These are phyloP conservation scores for Narcine bancroftii DNA, from an alignment of 2,113 vertebrate species.

Conservation along the genomic window DNA sequence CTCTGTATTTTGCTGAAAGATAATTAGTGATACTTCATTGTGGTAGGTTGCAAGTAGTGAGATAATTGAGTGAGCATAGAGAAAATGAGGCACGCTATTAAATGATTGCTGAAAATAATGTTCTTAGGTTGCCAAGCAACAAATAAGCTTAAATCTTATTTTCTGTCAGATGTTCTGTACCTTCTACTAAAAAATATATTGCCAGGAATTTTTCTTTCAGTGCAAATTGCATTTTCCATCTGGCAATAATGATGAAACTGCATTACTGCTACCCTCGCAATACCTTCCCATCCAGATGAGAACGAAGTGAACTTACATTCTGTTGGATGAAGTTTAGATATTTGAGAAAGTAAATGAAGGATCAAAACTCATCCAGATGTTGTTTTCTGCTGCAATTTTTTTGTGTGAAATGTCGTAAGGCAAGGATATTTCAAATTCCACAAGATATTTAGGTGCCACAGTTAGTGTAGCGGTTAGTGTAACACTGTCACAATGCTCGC, in stretches of 20 bases:
- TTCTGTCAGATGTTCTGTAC: slow-evolving; percentile 7
- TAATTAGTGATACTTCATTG: neutral
- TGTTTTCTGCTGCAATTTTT: neutral
- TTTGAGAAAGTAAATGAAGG: neutral
- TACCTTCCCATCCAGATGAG: neutral
- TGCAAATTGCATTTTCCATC: neutral
- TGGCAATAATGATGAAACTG: neutral
- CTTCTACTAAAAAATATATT: neutral
- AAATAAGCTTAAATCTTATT: slow-evolving; percentile 16
- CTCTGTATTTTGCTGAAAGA: neutral
- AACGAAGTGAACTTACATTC: neutral
- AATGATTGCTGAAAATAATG: neutral
- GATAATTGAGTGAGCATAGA: neutral
- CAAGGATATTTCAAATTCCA: neutral
- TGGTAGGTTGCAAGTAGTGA: neutral
- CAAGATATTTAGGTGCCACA: too few species aligned
- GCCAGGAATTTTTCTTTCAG: slow-evolving; percentile 36
- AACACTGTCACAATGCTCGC: too few species aligned
- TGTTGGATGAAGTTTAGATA: neutral
- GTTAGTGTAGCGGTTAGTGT: too few species aligned
- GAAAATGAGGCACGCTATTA: neutral
- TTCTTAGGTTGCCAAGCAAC: slow-evolving; percentile 28
- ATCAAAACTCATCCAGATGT: neutral
- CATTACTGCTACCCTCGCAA: neutral
- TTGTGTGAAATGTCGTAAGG: neutral